Evolutionary conservation across 1,140 invertebrate species (phyloP).

Genomic region (Papilio polyxenes): DNA sequence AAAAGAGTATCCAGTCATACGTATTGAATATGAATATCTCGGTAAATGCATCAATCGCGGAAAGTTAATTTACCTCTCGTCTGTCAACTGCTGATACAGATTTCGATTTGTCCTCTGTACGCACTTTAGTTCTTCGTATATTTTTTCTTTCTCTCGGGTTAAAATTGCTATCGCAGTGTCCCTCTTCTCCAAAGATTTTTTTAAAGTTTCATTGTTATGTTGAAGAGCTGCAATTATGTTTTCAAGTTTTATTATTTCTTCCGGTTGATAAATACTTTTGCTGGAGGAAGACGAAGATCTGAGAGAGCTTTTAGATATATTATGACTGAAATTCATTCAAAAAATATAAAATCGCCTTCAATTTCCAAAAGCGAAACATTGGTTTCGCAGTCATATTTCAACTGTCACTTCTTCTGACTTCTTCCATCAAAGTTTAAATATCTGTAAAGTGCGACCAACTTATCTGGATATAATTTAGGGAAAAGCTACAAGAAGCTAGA

Average conservation of each 20-base stretch:
- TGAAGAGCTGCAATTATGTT: slow-evolving; percentile 48
- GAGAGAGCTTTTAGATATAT: slow-evolving; percentile 52
- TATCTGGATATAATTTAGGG: neutral
- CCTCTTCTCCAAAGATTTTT: slow-evolving; percentile 49
- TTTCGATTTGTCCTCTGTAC: slow-evolving; percentile 48
- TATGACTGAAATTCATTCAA: slow-evolving; percentile 54
- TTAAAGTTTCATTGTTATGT: slow-evolving; percentile 47
- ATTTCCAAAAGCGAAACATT: slow-evolving; percentile 25
- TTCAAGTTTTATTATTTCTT: slow-evolving; percentile 48
- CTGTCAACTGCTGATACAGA: slow-evolving; percentile 48
- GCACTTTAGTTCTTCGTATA: slow-evolving; percentile 50
- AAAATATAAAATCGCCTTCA: slow-evolving; percentile 38
- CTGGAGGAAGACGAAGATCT: slow-evolving; percentile 46
- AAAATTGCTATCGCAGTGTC: slow-evolving; percentile 49
- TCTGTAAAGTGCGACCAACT: neutral
- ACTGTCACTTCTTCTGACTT: slow-evolving; percentile 8
- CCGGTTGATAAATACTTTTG: slow-evolving; percentile 42
- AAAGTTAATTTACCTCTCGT: slow-evolving; percentile 49
- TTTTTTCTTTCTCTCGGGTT: slow-evolving; percentile 54
- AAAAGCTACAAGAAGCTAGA: no score
- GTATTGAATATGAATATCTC: neutral
- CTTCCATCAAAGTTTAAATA: neutral
- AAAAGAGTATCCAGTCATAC: neutral
- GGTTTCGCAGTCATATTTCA: slow-evolving; percentile 7
- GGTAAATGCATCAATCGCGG: neutral